Conservation (phyloP, 2,888 invertebrate genomes). For the Aethes cnicana region DNA sequence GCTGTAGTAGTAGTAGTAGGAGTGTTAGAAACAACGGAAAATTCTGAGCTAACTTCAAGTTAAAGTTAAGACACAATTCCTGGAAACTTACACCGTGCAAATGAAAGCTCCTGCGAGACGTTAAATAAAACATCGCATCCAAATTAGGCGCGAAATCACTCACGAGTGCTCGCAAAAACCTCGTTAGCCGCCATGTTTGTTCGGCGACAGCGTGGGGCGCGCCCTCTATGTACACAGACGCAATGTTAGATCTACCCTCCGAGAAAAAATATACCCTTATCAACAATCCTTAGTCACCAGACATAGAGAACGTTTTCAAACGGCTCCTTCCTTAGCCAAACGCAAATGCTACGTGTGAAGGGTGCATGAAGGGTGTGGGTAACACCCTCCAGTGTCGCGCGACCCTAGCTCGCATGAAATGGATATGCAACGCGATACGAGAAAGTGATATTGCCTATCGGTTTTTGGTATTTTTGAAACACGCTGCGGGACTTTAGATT, state of each 20-base stretch:
- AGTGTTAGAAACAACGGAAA: too few relatives aligned
- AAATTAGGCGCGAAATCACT: constrained; percentile 81
- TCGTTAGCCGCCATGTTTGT: constrained; percentile 80
- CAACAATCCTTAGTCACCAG: constrained; percentile 13
- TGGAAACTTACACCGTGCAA: neutral
- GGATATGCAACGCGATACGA: constrained; percentile 73
- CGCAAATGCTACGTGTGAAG: constrained; percentile 52
- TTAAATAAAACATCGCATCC: constrained; percentile 38
- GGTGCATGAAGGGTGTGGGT: constrained; percentile 75
- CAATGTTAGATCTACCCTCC: constrained; percentile 41
- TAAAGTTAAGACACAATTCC: neutral
- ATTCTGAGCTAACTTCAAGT: too few relatives aligned
- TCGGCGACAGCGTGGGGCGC: constrained; percentile 76
- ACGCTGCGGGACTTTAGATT: neutral
- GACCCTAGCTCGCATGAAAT: constrained; percentile 74
- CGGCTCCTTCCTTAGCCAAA: constrained; percentile 25
- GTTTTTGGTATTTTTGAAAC: constrained; percentile 16
- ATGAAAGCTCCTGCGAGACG: neutral
- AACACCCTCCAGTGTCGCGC: constrained; percentile 73
- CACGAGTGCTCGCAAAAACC: constrained; percentile 77
- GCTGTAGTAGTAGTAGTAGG: too few relatives aligned
- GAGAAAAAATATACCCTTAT: constrained; percentile 24
- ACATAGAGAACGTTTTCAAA: constrained; percentile 44
- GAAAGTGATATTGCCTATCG: constrained; percentile 62
- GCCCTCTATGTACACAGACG: constrained; percentile 78